Base-by-base conservation (phyloP, 2,888 invertebrate species). In the Tipula confusa region DNA sequence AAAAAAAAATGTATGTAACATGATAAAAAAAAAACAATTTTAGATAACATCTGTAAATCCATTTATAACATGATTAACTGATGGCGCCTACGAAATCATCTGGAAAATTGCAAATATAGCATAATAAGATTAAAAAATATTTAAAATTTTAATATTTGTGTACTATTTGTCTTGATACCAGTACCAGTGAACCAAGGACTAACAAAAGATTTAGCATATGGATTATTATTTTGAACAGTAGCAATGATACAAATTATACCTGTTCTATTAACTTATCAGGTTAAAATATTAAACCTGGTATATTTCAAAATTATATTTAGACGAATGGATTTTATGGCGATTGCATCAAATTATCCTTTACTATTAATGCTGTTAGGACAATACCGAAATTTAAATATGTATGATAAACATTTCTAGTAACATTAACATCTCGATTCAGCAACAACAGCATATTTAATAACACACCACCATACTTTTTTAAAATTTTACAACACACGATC, bases 41-140 rank as follows among this genome's bases (percentile, higher is more conserved):
- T 64, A 24, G 64, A 64, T 64, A 64, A 24, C 64, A 64, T 64
- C 64, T 64, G 64, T 64, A 64, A 64, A 64, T 64, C 64, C 64
- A 24, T 64, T 64, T 64, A 24, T 64, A 64, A 64, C 24, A 64
- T 64, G 64, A 64, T 64, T 64, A 64, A 64, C 64, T 24, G 64
- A 84, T 84, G 84, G 84, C 84, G 84, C 84, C 84, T 83, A 82
- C 29, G 24, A 84, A 84, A 83, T 84, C 84, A 84, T 83, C 48
- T 84, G 84, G 84, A 84, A 84, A 84, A 84, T 84, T 83, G 64
- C 79, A 64, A 79, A 43, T 15, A 79, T 36, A 24, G 15, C n/a
- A n/a, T n/a, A 84, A 83, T 28, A 33, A 24, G 9, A 79, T 31
- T 31, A 83, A 79, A 29, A 79, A 79, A 79, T 15, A 29, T n/a